Percentiles rank a stretch among this genome's conserved stretches.
Conservation (phyloP, 64 coral and sea anemone species). For the Montipora cactus region DNA sequence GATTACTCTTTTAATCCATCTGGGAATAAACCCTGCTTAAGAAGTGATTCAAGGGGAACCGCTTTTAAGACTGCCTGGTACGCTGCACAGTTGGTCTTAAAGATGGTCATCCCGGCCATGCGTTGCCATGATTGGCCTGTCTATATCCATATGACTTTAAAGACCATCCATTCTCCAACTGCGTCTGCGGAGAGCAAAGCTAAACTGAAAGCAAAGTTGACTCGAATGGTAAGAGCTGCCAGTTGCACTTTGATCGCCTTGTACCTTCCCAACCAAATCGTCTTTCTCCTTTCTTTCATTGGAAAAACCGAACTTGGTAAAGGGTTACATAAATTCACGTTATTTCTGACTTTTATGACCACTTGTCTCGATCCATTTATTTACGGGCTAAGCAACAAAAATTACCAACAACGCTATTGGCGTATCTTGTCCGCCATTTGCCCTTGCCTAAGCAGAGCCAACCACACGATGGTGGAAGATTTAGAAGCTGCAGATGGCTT, state of each 20-base stretch:
- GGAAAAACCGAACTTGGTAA: not conserved
- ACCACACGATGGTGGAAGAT: not conserved
- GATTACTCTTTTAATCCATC: not conserved
- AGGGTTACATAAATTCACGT: not conserved
- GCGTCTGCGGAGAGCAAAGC: too few relatives aligned
- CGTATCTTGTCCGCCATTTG: too few relatives aligned
- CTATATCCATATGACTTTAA: too few relatives aligned
- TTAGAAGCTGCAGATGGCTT: too few relatives aligned
- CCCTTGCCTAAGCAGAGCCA: not conserved
- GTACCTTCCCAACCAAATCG: constrained; percentile 19
- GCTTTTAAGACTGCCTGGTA: not conserved
- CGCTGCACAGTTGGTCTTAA: not conserved
- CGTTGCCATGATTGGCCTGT: too few relatives aligned
- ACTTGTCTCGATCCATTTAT: constrained; percentile 30
- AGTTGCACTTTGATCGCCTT: not conserved
- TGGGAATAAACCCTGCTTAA: not conserved
- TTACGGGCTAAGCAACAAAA: constrained; percentile 62
- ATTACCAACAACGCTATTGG: not conserved
- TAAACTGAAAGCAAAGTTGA: not conserved
- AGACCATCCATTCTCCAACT: too few relatives aligned
- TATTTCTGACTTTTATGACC: not conserved
- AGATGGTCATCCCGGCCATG: not conserved
- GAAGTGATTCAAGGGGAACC: too few relatives aligned
- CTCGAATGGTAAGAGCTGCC: constrained; percentile 31
- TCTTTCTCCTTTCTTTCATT: not conserved